Evolutionary conservation across 2,797 vertebrate genomes (phyloP).

Genomic region (Epinephelus malabaricus): DNA sequence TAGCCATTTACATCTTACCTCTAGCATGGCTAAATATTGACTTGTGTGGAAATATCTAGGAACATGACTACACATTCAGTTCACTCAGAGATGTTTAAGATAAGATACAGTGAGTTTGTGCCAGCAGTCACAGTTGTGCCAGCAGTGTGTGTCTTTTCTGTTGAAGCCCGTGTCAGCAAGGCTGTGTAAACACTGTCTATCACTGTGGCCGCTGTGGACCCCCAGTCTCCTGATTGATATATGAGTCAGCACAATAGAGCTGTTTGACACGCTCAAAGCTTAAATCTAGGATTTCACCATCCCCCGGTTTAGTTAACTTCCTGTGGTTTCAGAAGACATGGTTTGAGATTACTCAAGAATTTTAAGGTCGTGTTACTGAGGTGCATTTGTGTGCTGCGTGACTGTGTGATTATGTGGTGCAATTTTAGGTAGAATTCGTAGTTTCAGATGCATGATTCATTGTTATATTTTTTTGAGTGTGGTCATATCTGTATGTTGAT

Average conservation of each 20-base stretch:
- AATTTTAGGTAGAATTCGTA: not conserved
- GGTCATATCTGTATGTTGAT: not conserved
- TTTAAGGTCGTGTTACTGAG: not conserved
- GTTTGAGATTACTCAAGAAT: slow-evolving; percentile 1
- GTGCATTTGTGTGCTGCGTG: not conserved
- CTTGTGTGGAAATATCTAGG: slow-evolving; percentile 38
- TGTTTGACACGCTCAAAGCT: slow-evolving; percentile 11
- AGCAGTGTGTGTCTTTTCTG: slow-evolving; percentile 36
- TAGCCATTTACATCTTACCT: slow-evolving; percentile 16
- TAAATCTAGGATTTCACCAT: not conserved
- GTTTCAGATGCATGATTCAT: not conserved
- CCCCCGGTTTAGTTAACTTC: slow-evolving; percentile 19
- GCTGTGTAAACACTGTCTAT: slow-evolving; percentile 55
- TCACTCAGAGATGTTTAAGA: slow-evolving; percentile 44
- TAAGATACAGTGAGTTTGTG: slow-evolving; percentile 23
- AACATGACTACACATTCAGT: slow-evolving; percentile 22
- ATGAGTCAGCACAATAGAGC: slow-evolving; percentile 38
- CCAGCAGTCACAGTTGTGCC: slow-evolving; percentile 10
- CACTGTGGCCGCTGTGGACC: slow-evolving; percentile 17
- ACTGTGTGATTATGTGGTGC: not conserved
- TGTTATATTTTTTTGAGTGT: not conserved
- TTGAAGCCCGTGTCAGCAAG: slow-evolving; percentile 30
- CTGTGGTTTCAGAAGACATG: slow-evolving; percentile 10
- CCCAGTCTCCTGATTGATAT: slow-evolving; percentile 50
- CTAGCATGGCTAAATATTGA: slow-evolving; percentile 36